Conservation (phyloP, 64 coral and sea anemone species). For the Montipora efflorescens region DNA sequence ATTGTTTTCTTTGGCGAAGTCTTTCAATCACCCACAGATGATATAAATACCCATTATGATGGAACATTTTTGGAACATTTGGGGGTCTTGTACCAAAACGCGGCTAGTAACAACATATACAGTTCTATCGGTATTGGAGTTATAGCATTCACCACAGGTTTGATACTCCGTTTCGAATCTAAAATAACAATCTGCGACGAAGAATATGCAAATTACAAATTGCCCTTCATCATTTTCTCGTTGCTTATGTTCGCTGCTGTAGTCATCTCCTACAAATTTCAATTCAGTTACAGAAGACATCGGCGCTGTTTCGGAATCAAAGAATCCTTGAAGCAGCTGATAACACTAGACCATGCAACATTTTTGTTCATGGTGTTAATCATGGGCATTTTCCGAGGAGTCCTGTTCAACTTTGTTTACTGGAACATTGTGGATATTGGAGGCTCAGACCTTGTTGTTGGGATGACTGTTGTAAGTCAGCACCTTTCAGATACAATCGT, state of each 20-base stretch:
- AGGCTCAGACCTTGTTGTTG: slow-evolving; percentile 86
- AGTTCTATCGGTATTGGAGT: slow-evolving; percentile 84
- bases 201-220: slow-evolving; percentile 82
- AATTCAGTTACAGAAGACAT: slow-evolving; percentile 76
- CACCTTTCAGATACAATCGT: slow-evolving; percentile 90
- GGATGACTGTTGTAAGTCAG: slow-evolving; percentile 81
- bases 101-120: slow-evolving; percentile 71
- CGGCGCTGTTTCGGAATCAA: slow-evolving; percentile 72
- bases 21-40: slow-evolving; percentile 83
- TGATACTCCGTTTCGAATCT: slow-evolving; percentile 68
- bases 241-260: slow-evolving; percentile 72
- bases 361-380: slow-evolving; percentile 73
- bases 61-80: slow-evolving; percentile 93
- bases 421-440: slow-evolving; percentile 91
- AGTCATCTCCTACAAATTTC: slow-evolving; percentile 70
- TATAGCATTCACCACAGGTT: slow-evolving; percentile 70
- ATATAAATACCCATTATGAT: slow-evolving; percentile 86
- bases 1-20: slow-evolving; percentile 75
- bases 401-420: slow-evolving; percentile 89
- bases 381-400: slow-evolving; percentile 87
- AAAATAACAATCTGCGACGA: slow-evolving; percentile 79
- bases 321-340: slow-evolving; percentile 59
- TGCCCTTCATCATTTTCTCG: slow-evolving; percentile 76
- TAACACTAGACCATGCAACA: slow-evolving; percentile 12
- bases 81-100: slow-evolving; percentile 82